Percentiles rank a stretch among this genome's conserved stretches.
These are phyloP conservation scores for Thymelicus lineola DNA, from an alignment of 2,888 invertebrate species.

Conservation along the genomic window DNA sequence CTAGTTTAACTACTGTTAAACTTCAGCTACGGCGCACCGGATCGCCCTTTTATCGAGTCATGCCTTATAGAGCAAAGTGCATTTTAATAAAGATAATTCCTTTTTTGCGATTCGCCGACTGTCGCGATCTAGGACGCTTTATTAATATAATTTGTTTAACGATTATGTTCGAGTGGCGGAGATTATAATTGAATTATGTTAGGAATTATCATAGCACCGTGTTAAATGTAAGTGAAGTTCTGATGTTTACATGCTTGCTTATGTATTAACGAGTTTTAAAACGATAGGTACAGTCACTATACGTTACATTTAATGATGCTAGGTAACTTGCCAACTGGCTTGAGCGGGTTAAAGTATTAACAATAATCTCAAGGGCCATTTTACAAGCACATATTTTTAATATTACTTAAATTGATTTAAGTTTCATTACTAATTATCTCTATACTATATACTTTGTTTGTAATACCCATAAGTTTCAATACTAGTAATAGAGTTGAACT, in stretches of 20 bases:
- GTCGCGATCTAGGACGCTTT: slow-evolving; percentile 9
- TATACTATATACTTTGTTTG: too few relatives aligned
- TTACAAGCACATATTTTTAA: too few relatives aligned
- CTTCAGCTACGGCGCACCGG: slow-evolving; percentile 1
- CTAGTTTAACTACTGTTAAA: not conserved
- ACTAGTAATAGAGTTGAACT: too few relatives aligned
- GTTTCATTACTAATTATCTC: too few relatives aligned
- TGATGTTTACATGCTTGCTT: not conserved
- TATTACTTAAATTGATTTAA: too few relatives aligned
- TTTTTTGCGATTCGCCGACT: slow-evolving; percentile 18
- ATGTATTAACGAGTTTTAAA: not conserved
- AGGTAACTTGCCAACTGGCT: too few relatives aligned
- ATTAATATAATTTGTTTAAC: slow-evolving; percentile 15
- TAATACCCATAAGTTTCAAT: too few relatives aligned
- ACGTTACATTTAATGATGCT: too few relatives aligned
- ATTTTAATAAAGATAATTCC: slow-evolving; percentile 34
- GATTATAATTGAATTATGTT: slow-evolving; percentile 17
- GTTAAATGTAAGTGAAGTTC: not conserved
- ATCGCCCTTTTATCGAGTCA: slow-evolving; percentile 26
- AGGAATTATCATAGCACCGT: slow-evolving; percentile 2
- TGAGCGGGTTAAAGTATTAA: too few relatives aligned
- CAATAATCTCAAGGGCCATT: too few relatives aligned
- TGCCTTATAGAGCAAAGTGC: slow-evolving; percentile 33
- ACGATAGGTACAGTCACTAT: not conserved
- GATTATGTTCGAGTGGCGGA: slow-evolving; percentile 12